phyloP scores from a whole-genome alignment of 2,888 invertebrate species.

The Macrophya alboannulata region DNA sequence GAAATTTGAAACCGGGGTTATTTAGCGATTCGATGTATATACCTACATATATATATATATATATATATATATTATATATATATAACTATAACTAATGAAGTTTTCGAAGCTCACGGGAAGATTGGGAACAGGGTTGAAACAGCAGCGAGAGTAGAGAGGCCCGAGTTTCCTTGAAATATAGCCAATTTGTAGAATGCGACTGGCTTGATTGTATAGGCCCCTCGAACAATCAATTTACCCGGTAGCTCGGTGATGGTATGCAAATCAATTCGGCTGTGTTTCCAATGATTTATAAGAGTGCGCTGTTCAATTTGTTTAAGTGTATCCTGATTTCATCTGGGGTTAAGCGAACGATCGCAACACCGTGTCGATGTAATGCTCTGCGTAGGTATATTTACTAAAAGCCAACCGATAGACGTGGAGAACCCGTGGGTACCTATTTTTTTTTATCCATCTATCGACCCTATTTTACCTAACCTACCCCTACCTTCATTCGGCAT shows the following conservation, averaged over 20 bases:
- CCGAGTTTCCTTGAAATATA: constrained; percentile 65
- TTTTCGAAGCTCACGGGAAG: constrained; percentile 13
- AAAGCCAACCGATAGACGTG: constrained; percentile 10
- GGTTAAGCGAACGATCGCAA: constrained; percentile 67
- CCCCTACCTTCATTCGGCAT: background rate
- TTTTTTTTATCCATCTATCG: background rate
- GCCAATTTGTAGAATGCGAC: constrained; percentile 75
- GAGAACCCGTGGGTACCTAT: background rate
- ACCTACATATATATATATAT: background rate
- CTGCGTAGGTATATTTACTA: background rate
- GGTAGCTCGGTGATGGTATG: constrained; percentile 72
- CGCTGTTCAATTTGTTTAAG: constrained; percentile 78
- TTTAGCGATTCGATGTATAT: background rate
- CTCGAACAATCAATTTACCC: constrained; percentile 63
- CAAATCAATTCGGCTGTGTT: constrained; percentile 77
- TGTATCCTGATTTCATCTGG: constrained; percentile 78
- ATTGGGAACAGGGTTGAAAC: background rate
- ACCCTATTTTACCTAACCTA: background rate
- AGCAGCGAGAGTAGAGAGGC: constrained; percentile 16
- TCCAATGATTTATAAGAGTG: constrained; percentile 75
- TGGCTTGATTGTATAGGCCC: constrained; percentile 72
- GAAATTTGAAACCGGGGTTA: background rate
- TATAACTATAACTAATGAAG: constrained; percentile 25
- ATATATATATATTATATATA: background rate
- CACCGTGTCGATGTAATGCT: constrained; percentile 39